Conservation (phyloP, 2,888 invertebrate species). For the Baronia brevicornis region DNA sequence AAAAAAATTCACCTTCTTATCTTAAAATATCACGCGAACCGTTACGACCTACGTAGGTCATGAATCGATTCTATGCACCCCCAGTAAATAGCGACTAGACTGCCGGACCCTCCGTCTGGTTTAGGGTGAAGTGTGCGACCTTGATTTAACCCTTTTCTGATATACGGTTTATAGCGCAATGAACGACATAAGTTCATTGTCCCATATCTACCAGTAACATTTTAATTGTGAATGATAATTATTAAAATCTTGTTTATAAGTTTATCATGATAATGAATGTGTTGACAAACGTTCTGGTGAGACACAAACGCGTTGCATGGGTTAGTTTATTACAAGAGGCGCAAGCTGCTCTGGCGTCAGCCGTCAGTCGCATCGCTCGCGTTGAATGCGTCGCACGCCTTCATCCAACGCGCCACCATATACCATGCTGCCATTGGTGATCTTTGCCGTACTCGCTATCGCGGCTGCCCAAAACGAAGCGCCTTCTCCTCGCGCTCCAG, state of each 20-base stretch:
- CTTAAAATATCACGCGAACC: conserved; percentile 10
- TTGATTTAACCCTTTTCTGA: conserved; percentile 28
- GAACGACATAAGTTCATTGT: no score
- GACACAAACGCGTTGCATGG: no score
- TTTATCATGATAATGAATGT: no score
- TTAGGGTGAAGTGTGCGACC: conserved; percentile 54
- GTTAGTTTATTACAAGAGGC: conserved; percentile 23
- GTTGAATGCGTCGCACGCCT: conserved; percentile 53
- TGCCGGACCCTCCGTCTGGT: conserved; percentile 52
- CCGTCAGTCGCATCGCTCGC: conserved; percentile 53
- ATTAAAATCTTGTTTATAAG: no score
- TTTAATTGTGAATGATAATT: no score
- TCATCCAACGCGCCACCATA: conserved; percentile 26
- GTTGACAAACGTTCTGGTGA: conserved; percentile 29
- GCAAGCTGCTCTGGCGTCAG: conserved; percentile 25
- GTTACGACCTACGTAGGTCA: conserved; percentile 19
- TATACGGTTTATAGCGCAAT: neutral
- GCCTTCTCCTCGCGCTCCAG: conserved; percentile 38
- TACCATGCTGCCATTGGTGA: conserved; percentile 46
- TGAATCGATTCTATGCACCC: conserved; percentile 34
- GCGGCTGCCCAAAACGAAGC: conserved; percentile 57
- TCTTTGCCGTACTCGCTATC: conserved; percentile 47
- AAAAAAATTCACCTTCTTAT: conserved; percentile 2
- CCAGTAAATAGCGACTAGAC: conserved; percentile 29
- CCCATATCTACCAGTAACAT: conserved; percentile 1